Evolutionary conservation across 2,113 vertebrate genomes (phyloP), one percentile per base, ranked within the genome.

Genomic region (Megaleporinus macrocephalus): DNA sequence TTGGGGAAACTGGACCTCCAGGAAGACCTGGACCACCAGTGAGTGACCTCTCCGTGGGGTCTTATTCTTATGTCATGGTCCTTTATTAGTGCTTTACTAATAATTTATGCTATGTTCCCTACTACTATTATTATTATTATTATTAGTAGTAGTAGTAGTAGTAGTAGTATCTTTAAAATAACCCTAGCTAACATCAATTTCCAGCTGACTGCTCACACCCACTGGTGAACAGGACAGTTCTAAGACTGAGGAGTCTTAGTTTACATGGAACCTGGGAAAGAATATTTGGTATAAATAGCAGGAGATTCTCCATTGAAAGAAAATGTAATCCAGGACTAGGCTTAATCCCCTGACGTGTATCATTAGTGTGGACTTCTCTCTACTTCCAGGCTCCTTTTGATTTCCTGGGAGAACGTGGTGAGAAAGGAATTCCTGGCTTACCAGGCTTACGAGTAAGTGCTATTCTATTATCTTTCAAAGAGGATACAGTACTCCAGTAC

Each of bases 361-460:
- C 26, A 55, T 30, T 1, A 65, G 13, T 30, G 62, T 30, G 27
- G 27, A 30, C 13, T 62, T 75, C 9, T 61, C 22, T 69, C 13
- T 75, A 84, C 85, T 83, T 87, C 63, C 86, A 99, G 98, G 94
- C 94, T 22, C 81, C 86, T 29, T 92, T 92, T 81, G 93, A 88
- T 62, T 93, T 53, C 83, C 55, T 59, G 33, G 96, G 95, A 80
- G 95, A 96, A 89, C 80, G 87, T 68, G 97, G 97, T 88, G 98
- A 99, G 90, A 97, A 95, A 79, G 98, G 97, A 53, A 94, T 99
- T 6, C 94, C 90, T 16, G 97, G 97, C 70, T 93, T 97, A 79
- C 97, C 97, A 0, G 98, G 98, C 36, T 86, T 73, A 61, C 93
- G 97, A 94, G 98, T 99, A 95, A 86, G 95, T 82, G 22, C 51